Percentiles rank a stretch among this genome's conserved stretches.
Conservation (phyloP, 2,888 invertebrate genomes). For the Cataglyphis altisquamis region DNA sequence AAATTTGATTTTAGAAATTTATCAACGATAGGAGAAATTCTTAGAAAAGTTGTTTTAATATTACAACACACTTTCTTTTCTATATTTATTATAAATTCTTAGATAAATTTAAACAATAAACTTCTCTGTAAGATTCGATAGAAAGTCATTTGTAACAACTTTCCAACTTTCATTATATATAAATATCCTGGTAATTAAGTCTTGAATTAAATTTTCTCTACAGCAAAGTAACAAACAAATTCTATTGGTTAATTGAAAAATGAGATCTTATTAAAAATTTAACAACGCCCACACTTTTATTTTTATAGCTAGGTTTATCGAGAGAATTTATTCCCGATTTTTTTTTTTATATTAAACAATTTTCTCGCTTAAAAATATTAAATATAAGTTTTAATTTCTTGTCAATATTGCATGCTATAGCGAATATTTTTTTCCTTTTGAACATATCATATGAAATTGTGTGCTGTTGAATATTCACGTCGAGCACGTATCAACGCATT, state of each 20-base stretch:
- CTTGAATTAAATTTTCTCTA: slow-evolving; percentile 29
- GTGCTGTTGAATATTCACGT: background rate
- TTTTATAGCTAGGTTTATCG: background rate
- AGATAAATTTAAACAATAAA: slow-evolving; percentile 20
- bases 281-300: background rate
- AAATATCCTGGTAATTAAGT: slow-evolving; percentile 32
- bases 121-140: slow-evolving; percentile 40
- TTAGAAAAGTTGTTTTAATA: background rate
- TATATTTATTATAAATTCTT: background rate
- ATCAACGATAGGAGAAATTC: background rate
- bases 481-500: background rate
- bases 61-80: background rate
- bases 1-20: slow-evolving; percentile 1
- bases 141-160: slow-evolving; percentile 34
- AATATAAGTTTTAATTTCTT: slow-evolving; percentile 16
- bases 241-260: background rate
- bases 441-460: background rate
- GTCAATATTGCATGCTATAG: background rate
- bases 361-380: background rate
- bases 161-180: slow-evolving; percentile 40
- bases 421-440: background rate
- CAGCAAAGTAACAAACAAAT: slow-evolving; percentile 21
- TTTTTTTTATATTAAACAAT: background rate
- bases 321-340: background rate
- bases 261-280: slow-evolving; percentile 17